Conservation (phyloP, 2,888 invertebrate species). For the Amaurobius ferox region DNA sequence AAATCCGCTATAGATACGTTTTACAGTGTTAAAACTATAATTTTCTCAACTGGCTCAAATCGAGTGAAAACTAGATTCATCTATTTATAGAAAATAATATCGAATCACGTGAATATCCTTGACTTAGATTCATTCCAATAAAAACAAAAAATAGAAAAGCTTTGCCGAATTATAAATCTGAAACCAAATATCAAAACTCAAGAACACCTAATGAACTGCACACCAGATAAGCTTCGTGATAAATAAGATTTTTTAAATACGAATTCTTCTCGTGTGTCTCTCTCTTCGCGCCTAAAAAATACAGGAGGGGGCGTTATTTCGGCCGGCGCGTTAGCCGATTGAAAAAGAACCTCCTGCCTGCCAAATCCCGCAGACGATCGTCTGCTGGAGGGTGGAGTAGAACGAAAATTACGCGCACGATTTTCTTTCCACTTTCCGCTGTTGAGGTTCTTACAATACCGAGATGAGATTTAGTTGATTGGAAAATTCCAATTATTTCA, state of each 20-base stretch:
- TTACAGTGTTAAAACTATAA: too few relatives aligned
- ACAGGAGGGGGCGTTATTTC: conserved; percentile 17
- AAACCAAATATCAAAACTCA: neutral
- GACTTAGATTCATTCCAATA: neutral
- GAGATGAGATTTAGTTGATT: too few relatives aligned
- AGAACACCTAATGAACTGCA: neutral
- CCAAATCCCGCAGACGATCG: conserved; percentile 56
- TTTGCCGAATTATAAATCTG: neutral
- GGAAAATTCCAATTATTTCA: too few relatives aligned
- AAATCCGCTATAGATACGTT: too few relatives aligned
- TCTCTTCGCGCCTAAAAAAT: conserved; percentile 4
- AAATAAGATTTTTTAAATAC: neutral
- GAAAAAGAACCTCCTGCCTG: conserved; percentile 42
- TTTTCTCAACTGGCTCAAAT: too few relatives aligned
- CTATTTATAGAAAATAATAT: too few relatives aligned
- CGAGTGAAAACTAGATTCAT: too few relatives aligned
- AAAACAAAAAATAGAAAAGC: neutral
- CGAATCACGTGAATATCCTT: too few relatives aligned
- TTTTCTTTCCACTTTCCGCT: neutral
- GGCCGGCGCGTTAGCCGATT: conserved; percentile 29
- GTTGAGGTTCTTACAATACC: too few relatives aligned
- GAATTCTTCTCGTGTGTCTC: neutral
- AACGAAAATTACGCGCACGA: neutral
- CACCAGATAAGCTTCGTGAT: neutral
- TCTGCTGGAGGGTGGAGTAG: conserved; percentile 50